These are phyloP conservation scores for Torymus aiolomorphi DNA, from an alignment of 2,888 invertebrate genomes.

Conservation along the genomic window DNA sequence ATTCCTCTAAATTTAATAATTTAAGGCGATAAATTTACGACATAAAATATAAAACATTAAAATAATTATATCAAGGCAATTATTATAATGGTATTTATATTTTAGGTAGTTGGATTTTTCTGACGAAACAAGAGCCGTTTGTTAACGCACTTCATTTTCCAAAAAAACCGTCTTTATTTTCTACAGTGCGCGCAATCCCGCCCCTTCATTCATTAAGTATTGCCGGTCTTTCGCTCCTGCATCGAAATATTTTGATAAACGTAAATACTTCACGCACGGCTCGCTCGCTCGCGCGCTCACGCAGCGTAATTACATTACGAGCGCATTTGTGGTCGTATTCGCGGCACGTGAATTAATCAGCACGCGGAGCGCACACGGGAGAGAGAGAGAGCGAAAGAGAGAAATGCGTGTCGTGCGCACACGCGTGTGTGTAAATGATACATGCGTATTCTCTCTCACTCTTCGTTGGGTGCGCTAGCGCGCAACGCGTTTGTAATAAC, in stretches of 20 bases:
- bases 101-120: too few species aligned
- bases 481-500: slow-evolving; percentile 70
- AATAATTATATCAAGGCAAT: too few species aligned
- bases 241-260: slow-evolving; percentile 27
- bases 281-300: neutral
- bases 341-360: slow-evolving; percentile 70
- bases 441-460: slow-evolving; percentile 61
- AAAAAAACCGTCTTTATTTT: too few species aligned
- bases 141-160: too few species aligned
- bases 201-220: neutral
- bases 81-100: too few species aligned
- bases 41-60: too few species aligned
- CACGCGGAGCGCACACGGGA: slow-evolving; percentile 58
- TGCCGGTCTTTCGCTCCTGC: neutral
- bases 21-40: too few species aligned
- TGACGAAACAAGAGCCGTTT: too few species aligned
- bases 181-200: too few species aligned
- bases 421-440: slow-evolving; percentile 67
- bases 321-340: slow-evolving; percentile 7
- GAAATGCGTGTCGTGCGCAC: neutral
- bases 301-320: slow-evolving; percentile 17
- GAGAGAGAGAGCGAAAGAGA: neutral
- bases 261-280: slow-evolving; percentile 20
- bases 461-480: neutral
- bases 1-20: too few species aligned